Evolutionary conservation across 1,140 invertebrate species (phyloP).

Genomic region (Ganaspis sp.): DNA sequence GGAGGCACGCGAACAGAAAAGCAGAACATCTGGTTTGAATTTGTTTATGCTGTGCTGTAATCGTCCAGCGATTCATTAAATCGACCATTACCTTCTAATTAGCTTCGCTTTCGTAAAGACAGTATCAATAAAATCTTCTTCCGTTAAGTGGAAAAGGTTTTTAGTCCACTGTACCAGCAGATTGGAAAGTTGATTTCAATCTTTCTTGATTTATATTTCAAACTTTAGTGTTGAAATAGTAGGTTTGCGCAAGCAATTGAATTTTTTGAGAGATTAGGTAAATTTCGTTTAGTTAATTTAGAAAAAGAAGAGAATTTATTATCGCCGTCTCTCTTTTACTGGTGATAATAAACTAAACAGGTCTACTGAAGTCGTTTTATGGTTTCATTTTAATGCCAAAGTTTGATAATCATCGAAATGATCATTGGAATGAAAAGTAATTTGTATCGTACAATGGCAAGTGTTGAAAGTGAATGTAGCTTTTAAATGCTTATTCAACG

Average conservation of each 20-base stretch:
- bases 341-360: no score
- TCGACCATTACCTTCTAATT: conserved; percentile 47
- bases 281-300: no score
- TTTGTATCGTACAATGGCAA: background rate
- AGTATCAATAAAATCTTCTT: conserved; percentile 20
- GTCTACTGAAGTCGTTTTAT: no score
- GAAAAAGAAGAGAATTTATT: no score
- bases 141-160: conserved; percentile 10
- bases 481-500: background rate
- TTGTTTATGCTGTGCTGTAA: conserved; percentile 43
- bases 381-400: no score
- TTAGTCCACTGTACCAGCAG: background rate
- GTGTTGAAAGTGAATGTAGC: background rate
- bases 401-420: no score
- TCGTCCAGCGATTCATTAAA: conserved; percentile 46
- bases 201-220: background rate
- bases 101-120: conserved; percentile 28
- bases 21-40: conserved; percentile 4
- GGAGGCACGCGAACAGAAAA: conserved; percentile 7
- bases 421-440: background rate
- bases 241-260: no score
- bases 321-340: no score
- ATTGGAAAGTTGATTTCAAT: background rate
- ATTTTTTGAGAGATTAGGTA: no score
- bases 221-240: no score